Conservation (phyloP, 1,140 invertebrate genomes). For the Zaprionus davidi region DNA sequence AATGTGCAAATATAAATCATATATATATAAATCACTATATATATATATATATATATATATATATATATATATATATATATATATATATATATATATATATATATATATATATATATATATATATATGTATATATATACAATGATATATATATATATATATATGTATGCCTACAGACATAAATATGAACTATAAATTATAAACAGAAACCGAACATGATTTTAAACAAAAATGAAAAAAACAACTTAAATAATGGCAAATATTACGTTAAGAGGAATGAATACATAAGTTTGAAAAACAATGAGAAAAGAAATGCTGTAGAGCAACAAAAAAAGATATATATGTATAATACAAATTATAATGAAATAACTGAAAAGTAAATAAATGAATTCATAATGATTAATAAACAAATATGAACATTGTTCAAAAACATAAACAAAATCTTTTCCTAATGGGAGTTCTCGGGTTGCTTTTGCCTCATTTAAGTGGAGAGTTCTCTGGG, state of each 20-base stretch:
- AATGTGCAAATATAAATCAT: slow-evolving; percentile 10
- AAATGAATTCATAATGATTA: slow-evolving; percentile 83
- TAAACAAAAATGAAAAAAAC: slow-evolving; percentile 63
- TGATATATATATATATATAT: slow-evolving; percentile 34
- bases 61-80: slow-evolving; percentile 32
- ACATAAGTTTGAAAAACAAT: slow-evolving; percentile 83
- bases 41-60: slow-evolving; percentile 37
- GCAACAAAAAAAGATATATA: slow-evolving; percentile 73
- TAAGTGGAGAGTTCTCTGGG: not conserved
- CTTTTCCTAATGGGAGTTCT: not conserved
- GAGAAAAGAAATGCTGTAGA: slow-evolving; percentile 76
- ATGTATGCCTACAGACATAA: slow-evolving; percentile 32
- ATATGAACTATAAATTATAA: slow-evolving; percentile 57
- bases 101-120: slow-evolving; percentile 12
- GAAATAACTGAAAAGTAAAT: slow-evolving; percentile 82
- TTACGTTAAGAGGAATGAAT: slow-evolving; percentile 79
- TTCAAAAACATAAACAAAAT: slow-evolving; percentile 72
- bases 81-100: slow-evolving; percentile 6
- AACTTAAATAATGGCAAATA: slow-evolving; percentile 77
- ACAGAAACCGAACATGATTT: slow-evolving; percentile 73
- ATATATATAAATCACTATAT: slow-evolving; percentile 26
- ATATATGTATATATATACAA: slow-evolving; percentile 35
- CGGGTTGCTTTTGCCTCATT: not conserved
- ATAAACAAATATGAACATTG: slow-evolving; percentile 84
- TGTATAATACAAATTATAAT: slow-evolving; percentile 80